Conservation (phyloP, 2,797 vertebrate genomes). For the Mormyrus proboscirostris region DNA sequence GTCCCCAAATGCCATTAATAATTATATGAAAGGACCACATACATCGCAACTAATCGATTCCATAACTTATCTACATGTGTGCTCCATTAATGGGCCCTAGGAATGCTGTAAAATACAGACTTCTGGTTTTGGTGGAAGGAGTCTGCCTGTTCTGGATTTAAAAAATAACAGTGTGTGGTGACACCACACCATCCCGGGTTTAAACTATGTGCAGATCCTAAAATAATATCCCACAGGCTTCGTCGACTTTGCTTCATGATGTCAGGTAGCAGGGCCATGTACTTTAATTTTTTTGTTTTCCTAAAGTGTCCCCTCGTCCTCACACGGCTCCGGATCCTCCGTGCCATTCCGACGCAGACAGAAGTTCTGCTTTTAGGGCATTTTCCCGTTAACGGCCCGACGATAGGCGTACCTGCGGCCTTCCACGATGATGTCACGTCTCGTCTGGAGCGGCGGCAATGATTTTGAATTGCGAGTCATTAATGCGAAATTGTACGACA, state of each 20-base stretch:
- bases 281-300: background rate
- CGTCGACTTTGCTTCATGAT: slow-evolving; percentile 47
- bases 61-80: slow-evolving; percentile 67
- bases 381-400: background rate
- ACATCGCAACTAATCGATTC: slow-evolving; percentile 63
- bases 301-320: background rate
- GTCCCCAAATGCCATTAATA: slow-evolving; percentile 55
- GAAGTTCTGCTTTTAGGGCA: background rate
- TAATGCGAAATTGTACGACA: slow-evolving; percentile 46
- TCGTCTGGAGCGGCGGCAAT: slow-evolving; percentile 46
- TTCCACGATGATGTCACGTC: slow-evolving; percentile 60
- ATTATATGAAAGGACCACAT: slow-evolving; percentile 60
- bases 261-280: background rate
- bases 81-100: slow-evolving; percentile 64
- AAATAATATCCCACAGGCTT: slow-evolving; percentile 42
- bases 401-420: slow-evolving; percentile 49
- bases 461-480: slow-evolving; percentile 52
- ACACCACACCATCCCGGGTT: slow-evolving; percentile 57
- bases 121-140: slow-evolving; percentile 61
- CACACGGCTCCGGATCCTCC: background rate
- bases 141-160: slow-evolving; percentile 73
- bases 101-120: slow-evolving; percentile 58
- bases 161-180: slow-evolving; percentile 63
- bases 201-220: slow-evolving; percentile 37
- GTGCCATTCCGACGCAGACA: background rate